These are phyloP conservation scores for Geodia barretti DNA, from an alignment of 37 sponge, comb jelly and placozoan species.

Conservation along the genomic window DNA sequence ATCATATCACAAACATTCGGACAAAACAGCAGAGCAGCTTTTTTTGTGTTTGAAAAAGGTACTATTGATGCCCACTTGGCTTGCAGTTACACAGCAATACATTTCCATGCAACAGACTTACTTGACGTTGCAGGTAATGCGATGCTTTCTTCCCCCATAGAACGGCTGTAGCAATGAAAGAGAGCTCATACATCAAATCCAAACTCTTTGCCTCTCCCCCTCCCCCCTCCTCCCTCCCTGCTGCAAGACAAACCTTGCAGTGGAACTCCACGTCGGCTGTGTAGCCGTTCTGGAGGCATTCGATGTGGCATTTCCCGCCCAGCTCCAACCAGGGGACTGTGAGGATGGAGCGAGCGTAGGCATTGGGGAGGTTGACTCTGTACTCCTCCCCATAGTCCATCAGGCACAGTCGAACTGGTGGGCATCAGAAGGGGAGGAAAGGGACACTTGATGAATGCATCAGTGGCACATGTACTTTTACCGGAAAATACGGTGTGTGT, in stretches of 20 bases:
- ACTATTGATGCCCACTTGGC: too few species aligned
- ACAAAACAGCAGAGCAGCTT: too few species aligned
- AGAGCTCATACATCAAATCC: too few species aligned
- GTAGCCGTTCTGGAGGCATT: conserved; percentile 90
- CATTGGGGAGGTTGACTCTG: conserved; percentile 85
- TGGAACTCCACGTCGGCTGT: conserved; percentile 89
- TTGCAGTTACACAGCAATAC: neutral
- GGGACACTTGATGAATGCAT: too few species aligned
- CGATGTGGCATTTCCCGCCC: conserved; percentile 86
- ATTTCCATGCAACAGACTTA: conserved; percentile 21
- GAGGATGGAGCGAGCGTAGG: conserved; percentile 93
- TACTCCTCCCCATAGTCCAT: conserved; percentile 94
- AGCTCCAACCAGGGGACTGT: conserved; percentile 97
- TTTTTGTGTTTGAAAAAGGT: too few species aligned
- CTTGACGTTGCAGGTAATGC: conserved; percentile 79
- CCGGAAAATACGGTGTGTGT: too few species aligned
- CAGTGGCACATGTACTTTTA: too few species aligned
- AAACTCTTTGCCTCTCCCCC: too few species aligned
- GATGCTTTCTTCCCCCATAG: conserved; percentile 91
- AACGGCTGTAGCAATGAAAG: conserved; percentile 78
- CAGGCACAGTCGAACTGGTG: conserved; percentile 65
- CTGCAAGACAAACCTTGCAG: conserved; percentile 62
- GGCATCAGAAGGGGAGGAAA: too few species aligned
- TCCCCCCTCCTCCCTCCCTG: too few species aligned
- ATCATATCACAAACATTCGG: too few species aligned